Conservation (phyloP, 30 jellyfish, hydroid and myxozoan genomes). For the Aurelia sp. region DNA sequence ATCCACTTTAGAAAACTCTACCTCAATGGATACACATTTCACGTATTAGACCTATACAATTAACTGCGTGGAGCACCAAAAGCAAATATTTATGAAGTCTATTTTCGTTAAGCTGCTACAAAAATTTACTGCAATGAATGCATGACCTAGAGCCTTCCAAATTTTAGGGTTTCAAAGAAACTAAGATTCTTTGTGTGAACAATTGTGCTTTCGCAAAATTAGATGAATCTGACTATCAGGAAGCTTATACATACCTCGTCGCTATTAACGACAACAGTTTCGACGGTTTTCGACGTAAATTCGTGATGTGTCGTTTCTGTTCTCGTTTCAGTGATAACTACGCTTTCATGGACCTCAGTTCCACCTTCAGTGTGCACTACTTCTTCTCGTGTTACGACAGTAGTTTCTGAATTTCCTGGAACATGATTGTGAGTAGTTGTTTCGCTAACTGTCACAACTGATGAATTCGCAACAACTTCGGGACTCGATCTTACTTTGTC, state of each 20-base stretch:
- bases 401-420: constrained; percentile 29
- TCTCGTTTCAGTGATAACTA: constrained; percentile 33
- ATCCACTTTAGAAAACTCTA: no score
- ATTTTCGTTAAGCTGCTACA: no score
- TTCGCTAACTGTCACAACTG: constrained; percentile 22
- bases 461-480: background rate
- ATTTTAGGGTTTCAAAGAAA: no score
- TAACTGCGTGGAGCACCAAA: no score
- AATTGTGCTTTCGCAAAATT: no score
- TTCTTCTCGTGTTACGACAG: constrained; percentile 47
- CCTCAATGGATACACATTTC: no score
- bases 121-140: no score
- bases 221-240: no score
- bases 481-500: constrained; percentile 66
- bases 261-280: constrained; percentile 51
- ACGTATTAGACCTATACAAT: no score
- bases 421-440: constrained; percentile 29
- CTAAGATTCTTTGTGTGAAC: no score
- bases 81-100: no score
- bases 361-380: constrained; percentile 4
- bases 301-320: constrained; percentile 19
- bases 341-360: constrained; percentile 26
- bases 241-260: constrained; percentile 42
- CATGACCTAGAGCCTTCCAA: no score
- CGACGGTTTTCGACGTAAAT: constrained; percentile 47